These are phyloP conservation scores for Chaetodon trifascialis DNA, from an alignment of 2,113 vertebrate genomes.

Conservation along the genomic window DNA sequence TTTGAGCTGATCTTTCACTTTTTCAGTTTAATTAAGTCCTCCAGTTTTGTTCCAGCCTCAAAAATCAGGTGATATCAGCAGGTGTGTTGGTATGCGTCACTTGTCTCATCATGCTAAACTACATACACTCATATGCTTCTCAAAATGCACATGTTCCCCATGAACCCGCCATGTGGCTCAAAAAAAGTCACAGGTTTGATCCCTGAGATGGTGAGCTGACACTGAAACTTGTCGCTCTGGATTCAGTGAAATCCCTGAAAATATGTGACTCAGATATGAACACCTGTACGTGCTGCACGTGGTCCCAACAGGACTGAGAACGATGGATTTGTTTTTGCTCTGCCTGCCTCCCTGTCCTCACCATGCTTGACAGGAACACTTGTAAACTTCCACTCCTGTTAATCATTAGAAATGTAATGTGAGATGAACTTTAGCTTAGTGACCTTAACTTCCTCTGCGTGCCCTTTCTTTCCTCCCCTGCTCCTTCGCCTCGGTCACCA, in stretches of 20 bases:
- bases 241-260: slow-evolving; percentile 1
- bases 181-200: neutral
- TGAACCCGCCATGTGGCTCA: too few species aligned
- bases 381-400: neutral
- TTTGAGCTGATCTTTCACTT: neutral
- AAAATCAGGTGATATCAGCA: neutral
- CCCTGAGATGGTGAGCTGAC: neutral
- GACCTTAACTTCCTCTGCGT: slow-evolving; percentile 7
- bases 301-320: neutral
- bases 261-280: neutral
- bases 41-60: too few species aligned
- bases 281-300: neutral
- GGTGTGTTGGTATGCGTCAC: neutral
- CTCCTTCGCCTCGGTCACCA: slow-evolving; percentile 28
- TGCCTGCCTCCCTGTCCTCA: neutral
- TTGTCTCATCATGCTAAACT: too few species aligned
- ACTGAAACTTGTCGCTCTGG: neutral
- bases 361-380: neutral
- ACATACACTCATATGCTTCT: too few species aligned
- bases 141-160: too few species aligned
- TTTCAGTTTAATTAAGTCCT: neutral
- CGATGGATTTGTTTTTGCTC: neutral
- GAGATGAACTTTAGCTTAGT: neutral
- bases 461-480: neutral
- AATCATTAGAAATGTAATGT: neutral